These are phyloP conservation scores for Eupsittula cactorum DNA, from an alignment of 2,113 vertebrate species.

Conservation along the genomic window DNA sequence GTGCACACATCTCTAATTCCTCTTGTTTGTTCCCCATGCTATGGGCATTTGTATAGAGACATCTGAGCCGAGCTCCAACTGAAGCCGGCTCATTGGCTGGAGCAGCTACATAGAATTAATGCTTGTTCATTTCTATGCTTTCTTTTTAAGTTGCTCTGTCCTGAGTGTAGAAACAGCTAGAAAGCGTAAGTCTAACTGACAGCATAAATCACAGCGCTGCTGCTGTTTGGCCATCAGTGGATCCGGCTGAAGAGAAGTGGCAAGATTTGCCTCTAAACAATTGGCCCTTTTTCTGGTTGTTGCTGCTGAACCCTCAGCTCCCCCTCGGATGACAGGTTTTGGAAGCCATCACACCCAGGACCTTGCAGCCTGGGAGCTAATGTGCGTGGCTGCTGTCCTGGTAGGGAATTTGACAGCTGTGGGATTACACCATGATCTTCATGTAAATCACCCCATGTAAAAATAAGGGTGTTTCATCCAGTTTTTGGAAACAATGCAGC, in stretches of 20 bases:
- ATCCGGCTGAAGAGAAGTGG: neutral
- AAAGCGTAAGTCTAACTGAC: neutral
- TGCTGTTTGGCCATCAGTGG: rapidly evolving
- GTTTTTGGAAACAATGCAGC: neutral
- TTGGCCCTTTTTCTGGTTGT: neutral
- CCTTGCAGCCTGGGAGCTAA: neutral
- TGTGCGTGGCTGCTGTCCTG: neutral
- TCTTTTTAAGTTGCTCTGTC: neutral
- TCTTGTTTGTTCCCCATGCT: too few relatives aligned
- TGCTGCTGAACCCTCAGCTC: neutral
- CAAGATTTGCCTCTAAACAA: neutral
- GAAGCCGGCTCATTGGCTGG: too few relatives aligned
- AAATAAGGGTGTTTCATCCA: neutral
- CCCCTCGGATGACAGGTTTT: neutral
- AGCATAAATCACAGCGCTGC: neutral
- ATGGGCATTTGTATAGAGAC: too few relatives aligned
- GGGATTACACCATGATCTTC: neutral
- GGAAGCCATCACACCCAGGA: neutral
- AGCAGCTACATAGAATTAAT: neutral
- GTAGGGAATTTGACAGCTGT: constrained; percentile 15
- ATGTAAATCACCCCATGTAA: neutral
- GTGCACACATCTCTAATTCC: too few relatives aligned
- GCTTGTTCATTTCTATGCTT: neutral
- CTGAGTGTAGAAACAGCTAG: neutral
- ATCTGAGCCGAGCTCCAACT: too few relatives aligned